Evolutionary conservation across 2,113 vertebrate genomes (phyloP), one percentile per base, ranked within the genome.

Genomic region (Lucifuga dentata): DNA sequence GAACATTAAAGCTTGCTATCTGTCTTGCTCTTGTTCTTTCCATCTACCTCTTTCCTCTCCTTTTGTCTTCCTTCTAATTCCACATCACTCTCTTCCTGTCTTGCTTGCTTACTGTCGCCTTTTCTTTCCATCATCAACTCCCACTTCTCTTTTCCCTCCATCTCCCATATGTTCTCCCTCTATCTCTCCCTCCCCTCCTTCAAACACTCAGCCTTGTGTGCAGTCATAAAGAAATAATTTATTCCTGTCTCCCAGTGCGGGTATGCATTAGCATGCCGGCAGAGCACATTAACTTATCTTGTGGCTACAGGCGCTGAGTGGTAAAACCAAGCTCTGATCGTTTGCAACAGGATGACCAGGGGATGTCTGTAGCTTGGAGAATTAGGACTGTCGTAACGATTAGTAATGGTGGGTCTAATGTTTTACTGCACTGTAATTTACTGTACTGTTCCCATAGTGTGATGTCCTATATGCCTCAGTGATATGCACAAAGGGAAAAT

Each of bases 211-310:
- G 72, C 73, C 82, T 71, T 59, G 60, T 86, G 86, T 21, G 29
- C 81, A 80, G 79, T 80, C 84, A 85, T 79, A 88, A 87, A 88
- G 73, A 90, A 87, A 89, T 89, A 75, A 91, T 90, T 71, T 80
- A 88, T 85, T 83, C 78, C 55, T 26, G 63, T 76, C 80, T 76
- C 64, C 77, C 40, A 75, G 67, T 51, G 70, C 72, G 68, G 81
- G 72, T 86, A 62, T 62, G 80, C 85, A 80, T 89, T 87, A 86
- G 83, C 75, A 78, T 85, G 76, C 82, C 73, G 79, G 80, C 59
- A 65, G 80, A 85, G 73, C 78, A 84, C 63, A 83, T 87, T 88
- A 74, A 91, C 88, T 91, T 92, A 90, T 93, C 91, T 91, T 73
- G 5, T 20, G 10, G 79, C 87, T 71, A 82, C 89, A 91, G 91